phyloP scores from a whole-genome alignment of 2,113 vertebrate species.

The Suncus etruscus region DNA sequence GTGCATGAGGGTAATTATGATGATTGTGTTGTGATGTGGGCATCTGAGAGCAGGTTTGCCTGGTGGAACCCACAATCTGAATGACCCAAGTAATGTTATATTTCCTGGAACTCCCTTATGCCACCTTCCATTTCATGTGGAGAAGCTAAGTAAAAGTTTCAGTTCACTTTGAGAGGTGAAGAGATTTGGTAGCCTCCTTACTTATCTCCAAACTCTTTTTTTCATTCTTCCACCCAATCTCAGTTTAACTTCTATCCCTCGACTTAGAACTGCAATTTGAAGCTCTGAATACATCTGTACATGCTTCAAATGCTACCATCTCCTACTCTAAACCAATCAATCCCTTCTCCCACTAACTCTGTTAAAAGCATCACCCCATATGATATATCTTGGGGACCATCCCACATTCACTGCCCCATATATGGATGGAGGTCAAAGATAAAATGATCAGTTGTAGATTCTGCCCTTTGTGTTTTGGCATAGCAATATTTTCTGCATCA shows the following conservation, averaged over 20 bases:
- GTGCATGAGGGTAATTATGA: not conserved
- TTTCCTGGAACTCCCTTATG: not conserved
- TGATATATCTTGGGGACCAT: not conserved
- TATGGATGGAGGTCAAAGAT: not conserved
- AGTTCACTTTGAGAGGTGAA: not conserved
- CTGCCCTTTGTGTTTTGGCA: not conserved
- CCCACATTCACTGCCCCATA: too few relatives aligned
- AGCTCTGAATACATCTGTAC: too few relatives aligned
- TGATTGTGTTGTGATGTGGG: not conserved
- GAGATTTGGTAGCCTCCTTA: not conserved
- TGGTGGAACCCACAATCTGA: too few relatives aligned
- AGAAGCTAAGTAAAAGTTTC: not conserved
- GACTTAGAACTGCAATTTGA: not conserved
- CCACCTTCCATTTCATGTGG: not conserved
- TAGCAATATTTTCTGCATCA: not conserved
- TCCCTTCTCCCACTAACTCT: not conserved
- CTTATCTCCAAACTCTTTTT: not conserved
- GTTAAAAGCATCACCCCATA: not conserved
- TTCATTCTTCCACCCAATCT: not conserved
- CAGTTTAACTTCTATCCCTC: not conserved
- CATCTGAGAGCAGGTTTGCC: not conserved
- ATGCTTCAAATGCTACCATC: too few relatives aligned
- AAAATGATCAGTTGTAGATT: not conserved
- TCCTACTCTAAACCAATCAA: not conserved
- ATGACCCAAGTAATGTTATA: too few relatives aligned